These are phyloP conservation scores for Apodemus agrarius DNA, from an alignment of 2,797 vertebrate species.

Conservation along the genomic window DNA sequence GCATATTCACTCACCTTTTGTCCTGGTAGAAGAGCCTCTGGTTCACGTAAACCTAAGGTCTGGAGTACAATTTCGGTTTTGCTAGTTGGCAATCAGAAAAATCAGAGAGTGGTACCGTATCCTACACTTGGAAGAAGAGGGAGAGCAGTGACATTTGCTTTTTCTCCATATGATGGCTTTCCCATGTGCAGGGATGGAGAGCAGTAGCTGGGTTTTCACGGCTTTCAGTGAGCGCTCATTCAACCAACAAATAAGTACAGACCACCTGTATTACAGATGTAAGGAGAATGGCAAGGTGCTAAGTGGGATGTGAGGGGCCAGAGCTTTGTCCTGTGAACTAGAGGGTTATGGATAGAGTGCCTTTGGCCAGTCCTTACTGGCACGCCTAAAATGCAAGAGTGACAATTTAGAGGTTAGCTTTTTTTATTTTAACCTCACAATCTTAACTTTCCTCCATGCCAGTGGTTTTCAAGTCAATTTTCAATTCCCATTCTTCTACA, in stretches of 20 bases:
- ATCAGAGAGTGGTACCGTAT: no score
- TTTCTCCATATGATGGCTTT: no score
- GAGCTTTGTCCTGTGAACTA: no score
- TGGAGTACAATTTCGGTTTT: slow-evolving; percentile 52
- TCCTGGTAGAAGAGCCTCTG: background rate
- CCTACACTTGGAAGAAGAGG: no score
- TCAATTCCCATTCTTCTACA: slow-evolving; percentile 37
- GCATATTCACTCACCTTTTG: slow-evolving; percentile 17
- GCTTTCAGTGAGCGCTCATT: no score
- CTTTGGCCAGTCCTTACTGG: background rate
- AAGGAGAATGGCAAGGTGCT: no score
- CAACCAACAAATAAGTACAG: no score
- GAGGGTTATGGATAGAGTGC: background rate
- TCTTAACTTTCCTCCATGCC: slow-evolving; percentile 29
- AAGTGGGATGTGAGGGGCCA: no score
- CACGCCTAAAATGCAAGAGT: slow-evolving; percentile 2
- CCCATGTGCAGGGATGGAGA: no score
- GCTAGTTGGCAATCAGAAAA: background rate
- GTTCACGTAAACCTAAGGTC: background rate
- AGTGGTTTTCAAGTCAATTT: slow-evolving; percentile 24
- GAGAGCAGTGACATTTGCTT: no score
- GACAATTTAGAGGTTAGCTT: slow-evolving; percentile 42
- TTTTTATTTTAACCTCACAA: slow-evolving; percentile 62
- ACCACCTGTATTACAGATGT: no score
- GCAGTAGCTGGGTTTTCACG: no score